phyloP scores from a whole-genome alignment of 1,140 invertebrate species.

The Contarinia nasturtii region DNA sequence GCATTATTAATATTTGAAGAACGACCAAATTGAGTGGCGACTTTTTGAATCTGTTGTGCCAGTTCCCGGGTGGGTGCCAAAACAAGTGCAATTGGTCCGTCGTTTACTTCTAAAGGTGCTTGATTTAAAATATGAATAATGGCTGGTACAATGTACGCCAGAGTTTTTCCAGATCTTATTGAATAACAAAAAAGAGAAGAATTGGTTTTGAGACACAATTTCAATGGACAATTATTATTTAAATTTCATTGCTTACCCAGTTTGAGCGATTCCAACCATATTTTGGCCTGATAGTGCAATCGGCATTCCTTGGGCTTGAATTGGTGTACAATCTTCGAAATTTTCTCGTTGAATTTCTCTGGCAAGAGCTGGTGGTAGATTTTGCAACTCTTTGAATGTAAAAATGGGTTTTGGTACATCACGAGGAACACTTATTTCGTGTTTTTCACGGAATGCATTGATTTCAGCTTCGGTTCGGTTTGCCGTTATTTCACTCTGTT shows the following conservation, averaged over 20 bases:
- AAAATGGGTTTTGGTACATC: too few relatives aligned
- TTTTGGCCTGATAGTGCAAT: constrained; percentile 71
- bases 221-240: too few relatives aligned
- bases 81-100: constrained; percentile 73
- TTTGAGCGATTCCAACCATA: constrained; percentile 26
- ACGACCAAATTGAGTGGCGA: constrained; percentile 68
- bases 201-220: too few relatives aligned
- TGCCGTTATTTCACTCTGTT: too few relatives aligned
- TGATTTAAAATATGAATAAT: constrained; percentile 81
- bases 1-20: constrained; percentile 58
- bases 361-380: background rate
- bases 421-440: too few relatives aligned
- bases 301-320: constrained; percentile 72
- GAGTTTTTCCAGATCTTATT: constrained; percentile 47
- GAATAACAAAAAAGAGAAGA: too few relatives aligned
- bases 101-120: constrained; percentile 45
- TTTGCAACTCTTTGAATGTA: too few relatives aligned
- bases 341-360: constrained; percentile 20
- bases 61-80: constrained; percentile 80
- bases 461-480: too few relatives aligned
- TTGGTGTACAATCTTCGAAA: constrained; percentile 60
- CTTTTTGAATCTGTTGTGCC: constrained; percentile 80
- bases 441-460: too few relatives aligned
- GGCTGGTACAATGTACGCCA: constrained; percentile 52
- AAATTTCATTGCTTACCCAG: background rate